Conservation (phyloP, 2,888 invertebrate species). For the Drosophila neonasuta region DNA sequence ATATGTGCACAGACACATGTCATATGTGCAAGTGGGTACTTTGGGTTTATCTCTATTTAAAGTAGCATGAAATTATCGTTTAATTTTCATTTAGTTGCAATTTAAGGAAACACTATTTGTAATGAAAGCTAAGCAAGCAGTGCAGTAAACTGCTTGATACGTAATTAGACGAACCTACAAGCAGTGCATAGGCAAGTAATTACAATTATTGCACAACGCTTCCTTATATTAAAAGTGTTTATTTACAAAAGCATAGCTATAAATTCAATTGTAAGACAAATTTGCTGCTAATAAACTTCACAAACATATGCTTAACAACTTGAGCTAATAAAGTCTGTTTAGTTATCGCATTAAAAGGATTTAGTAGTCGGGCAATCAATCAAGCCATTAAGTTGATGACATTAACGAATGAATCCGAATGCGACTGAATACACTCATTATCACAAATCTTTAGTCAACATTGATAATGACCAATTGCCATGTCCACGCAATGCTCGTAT, state of each 20-base stretch:
- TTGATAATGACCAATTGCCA: constrained; percentile 55
- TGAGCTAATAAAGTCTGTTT: constrained; percentile 4
- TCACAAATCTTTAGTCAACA: constrained; percentile 52
- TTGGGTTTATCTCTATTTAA: not conserved
- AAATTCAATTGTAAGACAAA: not conserved
- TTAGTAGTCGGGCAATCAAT: constrained; percentile 18
- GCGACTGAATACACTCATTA: constrained; percentile 29
- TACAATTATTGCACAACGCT: not conserved
- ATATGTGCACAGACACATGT: constrained; percentile 13
- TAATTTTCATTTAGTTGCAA: not conserved
- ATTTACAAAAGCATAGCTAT: too few species aligned
- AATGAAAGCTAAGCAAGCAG: not conserved
- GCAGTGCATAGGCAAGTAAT: constrained; percentile 1
- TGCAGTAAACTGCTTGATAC: not conserved
- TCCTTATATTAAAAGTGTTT: too few species aligned
- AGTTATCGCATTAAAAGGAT: constrained; percentile 11
- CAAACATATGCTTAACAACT: constrained; percentile 12
- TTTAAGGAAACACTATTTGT: not conserved
- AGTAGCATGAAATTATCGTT: not conserved
- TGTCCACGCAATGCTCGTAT: not conserved
- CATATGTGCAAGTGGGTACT: not conserved
- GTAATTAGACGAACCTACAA: not conserved
- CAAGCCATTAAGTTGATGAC: constrained; percentile 28
- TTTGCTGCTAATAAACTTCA: not conserved
- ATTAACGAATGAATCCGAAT: constrained; percentile 27